Conservation (phyloP, 2,888 invertebrate genomes). For the Zygothrica quintamaculata region DNA sequence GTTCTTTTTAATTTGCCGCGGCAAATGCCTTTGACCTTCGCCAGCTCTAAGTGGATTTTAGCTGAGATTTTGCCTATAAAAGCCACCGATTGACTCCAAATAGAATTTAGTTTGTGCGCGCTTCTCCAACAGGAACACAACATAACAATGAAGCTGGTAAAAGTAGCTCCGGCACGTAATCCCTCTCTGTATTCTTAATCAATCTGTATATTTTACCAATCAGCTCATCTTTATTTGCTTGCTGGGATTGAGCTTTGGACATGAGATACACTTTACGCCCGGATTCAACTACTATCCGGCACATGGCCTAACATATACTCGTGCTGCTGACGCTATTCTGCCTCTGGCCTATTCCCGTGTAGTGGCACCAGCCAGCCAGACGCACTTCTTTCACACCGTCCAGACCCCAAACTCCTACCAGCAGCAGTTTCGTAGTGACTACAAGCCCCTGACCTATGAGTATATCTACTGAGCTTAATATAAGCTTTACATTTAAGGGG, state of each 20-base stretch:
- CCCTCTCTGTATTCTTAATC: neutral
- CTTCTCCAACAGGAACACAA: slow-evolving; percentile 22
- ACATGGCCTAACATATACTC: slow-evolving; percentile 45
- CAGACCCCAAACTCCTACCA: slow-evolving; percentile 79
- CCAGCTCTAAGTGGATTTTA: slow-evolving; percentile 17
- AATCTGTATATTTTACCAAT: neutral
- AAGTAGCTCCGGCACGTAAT: neutral
- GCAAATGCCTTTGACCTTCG: slow-evolving; percentile 68
- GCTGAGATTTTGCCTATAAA: slow-evolving; percentile 54
- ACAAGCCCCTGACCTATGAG: slow-evolving; percentile 79
- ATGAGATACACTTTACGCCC: slow-evolving; percentile 71
- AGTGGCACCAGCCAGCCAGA: slow-evolving; percentile 54
- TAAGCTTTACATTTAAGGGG: slow-evolving; percentile 2
- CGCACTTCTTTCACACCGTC: slow-evolving; percentile 81
- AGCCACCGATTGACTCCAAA: slow-evolving; percentile 21
- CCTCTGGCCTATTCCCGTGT: slow-evolving; percentile 75
- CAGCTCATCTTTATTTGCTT: slow-evolving; percentile 73
- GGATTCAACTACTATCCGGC: slow-evolving; percentile 62
- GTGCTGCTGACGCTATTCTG: slow-evolving; percentile 37
- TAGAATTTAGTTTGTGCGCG: slow-evolving; percentile 48
- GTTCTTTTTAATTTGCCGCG: slow-evolving; percentile 63
- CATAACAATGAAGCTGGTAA: slow-evolving; percentile 63
- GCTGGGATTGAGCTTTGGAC: slow-evolving; percentile 61
- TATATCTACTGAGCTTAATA: slow-evolving; percentile 66
- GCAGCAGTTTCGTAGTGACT: slow-evolving; percentile 81